Evolutionary conservation across 2,888 invertebrate species (phyloP), one percentile per base, ranked within the genome.

Genomic region (Oithona nana): DNA sequence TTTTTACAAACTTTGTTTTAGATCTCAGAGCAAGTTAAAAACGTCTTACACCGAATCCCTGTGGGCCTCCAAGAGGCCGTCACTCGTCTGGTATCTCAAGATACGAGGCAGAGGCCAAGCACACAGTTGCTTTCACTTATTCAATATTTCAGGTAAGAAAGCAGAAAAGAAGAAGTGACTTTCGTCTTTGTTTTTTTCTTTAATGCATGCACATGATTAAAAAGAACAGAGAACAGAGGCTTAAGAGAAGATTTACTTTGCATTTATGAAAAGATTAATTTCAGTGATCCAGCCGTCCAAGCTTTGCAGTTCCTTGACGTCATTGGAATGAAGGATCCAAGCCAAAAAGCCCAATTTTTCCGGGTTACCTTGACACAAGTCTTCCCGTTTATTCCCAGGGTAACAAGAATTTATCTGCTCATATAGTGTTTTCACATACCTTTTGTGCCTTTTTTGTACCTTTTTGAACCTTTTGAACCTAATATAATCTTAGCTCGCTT

Each of bases 271-370:
- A n/a, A n/a, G n/a, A n/a, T n/a, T n/a, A n/a, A n/a, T 68, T 72
- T 66, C 75, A 88, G 87, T 70, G 93, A 95, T 76, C 83, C 87
- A 55, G 83, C 88, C 30, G 88, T 95, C 63, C 84, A 86, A 68
- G 90, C 92, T 20, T 79, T 97, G 68, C 92, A 95, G 74, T 88
- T 87, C 71, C 77, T 97, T 67, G 95, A 97, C 73, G 85, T 87
- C 65, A 84, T 93, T 70, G 85, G 86, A 69, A 86, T 88, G 83
- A 90, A 92, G 74, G 90, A 93, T 72, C 83, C 87, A 0, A 81
- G 81, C 64, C 86, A 88, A 71, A 92, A 92, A 74, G 80, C 83
- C 16, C 85, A 88, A 71, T 95, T 94, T 76, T 92, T 90, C 74
- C 82, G 85, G 67, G 84, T 81, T 68, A 87, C 86, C 11, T 80